Conservation (phyloP, 2,888 invertebrate species). For the Limenitis arthemis region DNA sequence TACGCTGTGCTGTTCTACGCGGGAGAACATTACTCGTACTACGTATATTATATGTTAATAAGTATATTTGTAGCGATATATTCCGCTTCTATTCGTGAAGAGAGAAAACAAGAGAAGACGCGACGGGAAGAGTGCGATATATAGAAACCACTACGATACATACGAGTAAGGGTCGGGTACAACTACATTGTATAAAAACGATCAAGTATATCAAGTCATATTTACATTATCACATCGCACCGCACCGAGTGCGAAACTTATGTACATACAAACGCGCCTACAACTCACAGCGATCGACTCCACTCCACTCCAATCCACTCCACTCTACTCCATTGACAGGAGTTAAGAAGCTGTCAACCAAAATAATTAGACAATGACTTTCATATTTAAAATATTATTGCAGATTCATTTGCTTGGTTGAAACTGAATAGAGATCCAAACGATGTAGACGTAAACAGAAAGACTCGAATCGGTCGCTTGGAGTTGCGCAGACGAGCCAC, state of each 20-base stretch:
- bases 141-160: constrained; percentile 21
- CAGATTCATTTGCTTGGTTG: too few species aligned
- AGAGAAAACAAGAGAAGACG: constrained; percentile 21
- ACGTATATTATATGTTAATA: background rate
- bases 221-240: constrained; percentile 59
- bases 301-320: background rate
- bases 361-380: background rate
- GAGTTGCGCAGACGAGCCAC: background rate
- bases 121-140: constrained; percentile 22
- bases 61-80: background rate
- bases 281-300: background rate
- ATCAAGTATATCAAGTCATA: constrained; percentile 43
- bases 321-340: background rate
- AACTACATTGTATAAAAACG: constrained; percentile 51
- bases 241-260: constrained; percentile 33
- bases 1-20: too few species aligned
- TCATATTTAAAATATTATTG: background rate
- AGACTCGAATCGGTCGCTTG: background rate
- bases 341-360: background rate
- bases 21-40: too few species aligned
- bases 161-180: background rate
- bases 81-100: background rate
- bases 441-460: background rate
- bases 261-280: constrained; percentile 29
- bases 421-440: too few species aligned